Conservation (phyloP, 2,888 invertebrate genomes). For the Drosophila monieri region DNA sequence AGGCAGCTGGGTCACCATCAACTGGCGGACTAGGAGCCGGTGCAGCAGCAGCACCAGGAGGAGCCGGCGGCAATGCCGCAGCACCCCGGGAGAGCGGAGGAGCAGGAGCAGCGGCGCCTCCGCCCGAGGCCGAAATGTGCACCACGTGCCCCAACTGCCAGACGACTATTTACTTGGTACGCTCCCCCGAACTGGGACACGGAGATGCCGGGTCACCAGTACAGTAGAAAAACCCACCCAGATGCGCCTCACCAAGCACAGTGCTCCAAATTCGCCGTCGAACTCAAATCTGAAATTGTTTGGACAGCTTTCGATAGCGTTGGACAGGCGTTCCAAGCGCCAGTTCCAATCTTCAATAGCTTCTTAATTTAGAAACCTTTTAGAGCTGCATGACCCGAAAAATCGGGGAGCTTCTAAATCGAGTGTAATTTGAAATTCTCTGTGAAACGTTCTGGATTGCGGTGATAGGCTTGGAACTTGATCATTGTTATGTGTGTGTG, state of each 20-base stretch:
- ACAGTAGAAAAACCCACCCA: conserved; percentile 28
- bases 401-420: background rate
- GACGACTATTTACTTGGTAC: conserved; percentile 81
- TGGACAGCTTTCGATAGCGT: background rate
- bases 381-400: background rate
- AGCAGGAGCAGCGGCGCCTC: conserved; percentile 37
- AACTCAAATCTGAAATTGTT: background rate
- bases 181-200: conserved; percentile 63
- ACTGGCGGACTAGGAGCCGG: background rate
- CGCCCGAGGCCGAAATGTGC: conserved; percentile 78
- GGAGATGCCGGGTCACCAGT: conserved; percentile 60
- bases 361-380: background rate
- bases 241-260: background rate
- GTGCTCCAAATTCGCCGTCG: conserved; percentile 25
- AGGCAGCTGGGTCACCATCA: background rate
- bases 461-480: conserved; percentile 3
- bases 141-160: conserved; percentile 83
- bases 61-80: conserved; percentile 7
- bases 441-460: background rate
- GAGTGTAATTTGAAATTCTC: background rate
- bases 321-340: background rate
- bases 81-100: conserved; percentile 7
- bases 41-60: conserved; percentile 20
- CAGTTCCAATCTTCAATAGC: background rate
- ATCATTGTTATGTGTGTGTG: conserved; percentile 1